Base-by-base conservation (phyloP, 2,888 invertebrate genomes). In the Drosophila vallismaia region DNA sequence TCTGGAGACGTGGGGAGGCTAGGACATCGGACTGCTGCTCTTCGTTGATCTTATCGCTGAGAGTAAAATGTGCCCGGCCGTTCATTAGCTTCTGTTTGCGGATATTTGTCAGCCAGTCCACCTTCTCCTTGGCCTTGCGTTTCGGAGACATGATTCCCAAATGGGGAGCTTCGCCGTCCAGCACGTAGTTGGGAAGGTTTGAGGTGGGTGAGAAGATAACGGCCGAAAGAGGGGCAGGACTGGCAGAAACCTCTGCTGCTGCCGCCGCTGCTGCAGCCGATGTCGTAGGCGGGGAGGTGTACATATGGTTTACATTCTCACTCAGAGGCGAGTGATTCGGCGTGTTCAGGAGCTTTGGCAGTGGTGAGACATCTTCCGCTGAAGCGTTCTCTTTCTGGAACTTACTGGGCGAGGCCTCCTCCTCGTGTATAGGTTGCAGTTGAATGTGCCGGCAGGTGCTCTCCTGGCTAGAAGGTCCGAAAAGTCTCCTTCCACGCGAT, bases 151-250 rank as follows among this genome's bases (percentile, higher is more conserved):
- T 94, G 7, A 90, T 86, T 40, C 93, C 92, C 54, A 95, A 89
- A 89, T 96, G 96, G 0, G 96, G 96, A 0, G 96, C 96, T 38
- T 94, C 94, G 0, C 96, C 96, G 78, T 95, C 94, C 10, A 94
- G 76, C 0, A 96, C 95, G 81, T 93, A 97, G 91, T 97, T 95
- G 0, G 97, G 97, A 68, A 97, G 90, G 89, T 96, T 94, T 12
- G 93, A 92, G 0, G 95, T 95, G 0, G 95, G 95, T 1, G 95
- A 94, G 50, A 92, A 92, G 86, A 76, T 91, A 71, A 73, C 90
- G 69, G 75, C 89, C 19, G 85, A 66, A 5, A 79, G 64, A 0
- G 75, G 28, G 9, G 64, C 44, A 10, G 72, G 52, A 38, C 19
- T 29, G 44, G 58, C 4, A 33, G 40, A 10, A 9, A 44, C 50